A percentile compares a stretch with the other conserved stretches of the same genome.
Conservation (phyloP, 64 coral and sea anemone species). For the Cladopsammia gracilis region DNA sequence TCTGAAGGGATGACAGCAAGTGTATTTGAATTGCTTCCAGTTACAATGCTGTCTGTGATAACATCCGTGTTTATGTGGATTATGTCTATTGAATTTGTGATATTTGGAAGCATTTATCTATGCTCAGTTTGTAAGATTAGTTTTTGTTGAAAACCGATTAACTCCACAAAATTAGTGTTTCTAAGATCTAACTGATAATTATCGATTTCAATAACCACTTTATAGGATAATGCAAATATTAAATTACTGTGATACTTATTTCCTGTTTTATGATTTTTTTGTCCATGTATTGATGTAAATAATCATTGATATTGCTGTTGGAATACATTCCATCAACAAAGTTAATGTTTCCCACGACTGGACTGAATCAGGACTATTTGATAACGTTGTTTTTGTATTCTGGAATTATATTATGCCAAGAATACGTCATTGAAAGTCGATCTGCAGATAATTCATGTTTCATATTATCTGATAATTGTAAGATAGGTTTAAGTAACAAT, state of each 20-base stretch:
- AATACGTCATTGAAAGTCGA: too few species aligned
- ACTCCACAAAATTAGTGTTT: neutral
- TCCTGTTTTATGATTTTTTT: too few species aligned
- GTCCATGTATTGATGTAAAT: too few species aligned
- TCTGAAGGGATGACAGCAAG: slow-evolving; percentile 45
- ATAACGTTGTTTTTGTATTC: too few species aligned
- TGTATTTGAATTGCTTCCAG: slow-evolving; percentile 25
- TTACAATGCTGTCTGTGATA: slow-evolving; percentile 6
- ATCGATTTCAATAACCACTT: neutral
- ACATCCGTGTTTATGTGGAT: slow-evolving; percentile 2
- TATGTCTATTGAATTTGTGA: slow-evolving; percentile 56
- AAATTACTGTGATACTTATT: slow-evolving; percentile 15
- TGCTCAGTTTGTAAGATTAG: neutral
- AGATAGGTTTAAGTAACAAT: too few species aligned
- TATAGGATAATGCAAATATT: slow-evolving; percentile 47
- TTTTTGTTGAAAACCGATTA: slow-evolving; percentile 32
- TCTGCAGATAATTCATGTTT: too few species aligned
- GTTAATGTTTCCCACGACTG: too few species aligned
- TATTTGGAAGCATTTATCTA: slow-evolving; percentile 17
- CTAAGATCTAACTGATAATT: slow-evolving; percentile 21
- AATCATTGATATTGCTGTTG: too few species aligned
- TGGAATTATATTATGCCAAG: too few species aligned
- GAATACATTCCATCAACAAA: too few species aligned
- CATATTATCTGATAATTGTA: too few species aligned
- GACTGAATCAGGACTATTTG: too few species aligned